phyloP scores from a whole-genome alignment of 2,797 vertebrate species.

The Agapornis canus region DNA sequence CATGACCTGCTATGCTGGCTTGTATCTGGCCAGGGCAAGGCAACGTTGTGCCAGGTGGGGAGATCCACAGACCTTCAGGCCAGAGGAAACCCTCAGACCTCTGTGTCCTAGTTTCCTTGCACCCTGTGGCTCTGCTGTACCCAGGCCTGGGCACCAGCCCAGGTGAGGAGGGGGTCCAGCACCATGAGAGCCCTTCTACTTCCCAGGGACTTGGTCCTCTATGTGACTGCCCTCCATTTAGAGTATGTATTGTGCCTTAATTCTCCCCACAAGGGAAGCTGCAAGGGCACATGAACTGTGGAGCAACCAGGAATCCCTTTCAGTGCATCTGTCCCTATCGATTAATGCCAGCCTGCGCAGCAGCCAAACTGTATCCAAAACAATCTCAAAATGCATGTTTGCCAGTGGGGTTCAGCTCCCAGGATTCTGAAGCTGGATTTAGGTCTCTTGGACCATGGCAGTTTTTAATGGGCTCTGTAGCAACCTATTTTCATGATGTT shows the following conservation, averaged over 20 bases:
- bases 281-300: not conserved
- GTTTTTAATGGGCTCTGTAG: not conserved
- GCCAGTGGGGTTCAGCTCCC: not conserved
- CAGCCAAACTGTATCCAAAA: not conserved
- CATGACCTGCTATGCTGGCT: not conserved
- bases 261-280: not conserved
- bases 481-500: not conserved
- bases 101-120: rapidly evolving
- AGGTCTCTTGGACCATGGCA: not conserved
- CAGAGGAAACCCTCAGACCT: not conserved
- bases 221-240: not conserved
- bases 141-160: not conserved
- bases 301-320: not conserved
- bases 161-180: not conserved
- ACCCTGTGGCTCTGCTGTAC: not conserved
- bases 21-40: not conserved
- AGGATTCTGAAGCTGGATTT: not conserved
- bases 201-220: not conserved
- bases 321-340: not conserved
- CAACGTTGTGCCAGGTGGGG: not conserved
- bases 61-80: not conserved
- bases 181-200: not conserved
- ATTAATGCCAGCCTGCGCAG: not conserved
- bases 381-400: not conserved
- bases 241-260: constrained; percentile 35